These are phyloP conservation scores for Channallabes apus DNA, from an alignment of 2,797 vertebrate species.

Conservation along the genomic window DNA sequence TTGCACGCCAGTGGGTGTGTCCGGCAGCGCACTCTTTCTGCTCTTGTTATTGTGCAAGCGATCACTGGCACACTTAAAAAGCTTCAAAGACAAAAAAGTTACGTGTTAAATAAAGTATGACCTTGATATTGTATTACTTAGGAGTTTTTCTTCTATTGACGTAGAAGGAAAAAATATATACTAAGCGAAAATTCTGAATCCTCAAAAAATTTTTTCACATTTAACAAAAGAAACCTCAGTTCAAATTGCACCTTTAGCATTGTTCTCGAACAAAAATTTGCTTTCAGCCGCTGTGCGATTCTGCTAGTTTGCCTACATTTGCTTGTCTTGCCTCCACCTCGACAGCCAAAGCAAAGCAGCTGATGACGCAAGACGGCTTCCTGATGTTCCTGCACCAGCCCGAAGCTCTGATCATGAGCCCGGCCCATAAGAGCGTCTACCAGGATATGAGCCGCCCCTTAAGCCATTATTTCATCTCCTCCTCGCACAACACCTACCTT, in stretches of 20 bases:
- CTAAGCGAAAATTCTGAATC: background rate
- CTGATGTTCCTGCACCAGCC: slow-evolving; percentile 86
- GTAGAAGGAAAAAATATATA: accelerated
- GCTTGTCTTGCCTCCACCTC: slow-evolving; percentile 28
- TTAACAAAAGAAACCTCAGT: background rate
- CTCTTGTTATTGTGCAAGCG: background rate
- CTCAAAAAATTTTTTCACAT: background rate
- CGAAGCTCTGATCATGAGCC: slow-evolving; percentile 79
- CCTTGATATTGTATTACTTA: too few relatives aligned
- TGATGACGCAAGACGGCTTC: slow-evolving; percentile 93
- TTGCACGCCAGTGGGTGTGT: background rate
- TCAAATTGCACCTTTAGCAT: background rate
- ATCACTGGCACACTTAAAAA: background rate
- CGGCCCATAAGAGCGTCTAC: slow-evolving; percentile 78
- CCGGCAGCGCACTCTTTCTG: background rate
- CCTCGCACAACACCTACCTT: slow-evolving; percentile 97
- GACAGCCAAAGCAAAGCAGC: slow-evolving; percentile 83
- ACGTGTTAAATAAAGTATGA: background rate
- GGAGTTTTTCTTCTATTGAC: background rate
- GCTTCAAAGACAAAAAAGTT: too few relatives aligned
- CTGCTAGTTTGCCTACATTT: slow-evolving; percentile 25
- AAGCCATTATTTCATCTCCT: slow-evolving; percentile 93
- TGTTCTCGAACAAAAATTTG: background rate
- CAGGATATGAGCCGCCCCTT: slow-evolving; percentile 95
- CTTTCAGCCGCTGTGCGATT: background rate